phyloP scores from a whole-genome alignment of 2,797 vertebrate species.

The Characodon lateralis region DNA sequence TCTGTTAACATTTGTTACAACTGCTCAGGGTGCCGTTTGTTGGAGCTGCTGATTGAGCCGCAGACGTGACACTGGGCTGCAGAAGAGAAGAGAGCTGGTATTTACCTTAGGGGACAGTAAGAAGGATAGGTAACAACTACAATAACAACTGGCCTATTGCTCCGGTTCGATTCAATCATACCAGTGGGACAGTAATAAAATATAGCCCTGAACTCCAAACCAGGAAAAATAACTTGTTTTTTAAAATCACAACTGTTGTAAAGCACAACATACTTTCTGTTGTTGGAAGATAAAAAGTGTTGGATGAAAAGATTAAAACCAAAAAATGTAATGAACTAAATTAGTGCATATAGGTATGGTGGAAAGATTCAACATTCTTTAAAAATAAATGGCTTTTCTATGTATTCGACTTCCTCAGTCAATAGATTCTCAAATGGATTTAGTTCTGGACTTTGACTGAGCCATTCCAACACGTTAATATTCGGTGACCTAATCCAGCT shows the following conservation, averaged over 20 bases:
- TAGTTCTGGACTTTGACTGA: not conserved
- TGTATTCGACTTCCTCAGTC: not conserved
- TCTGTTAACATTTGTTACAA: constrained; percentile 34
- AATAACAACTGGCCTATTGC: constrained; percentile 25
- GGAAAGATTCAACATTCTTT: not conserved
- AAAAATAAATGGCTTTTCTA: not conserved
- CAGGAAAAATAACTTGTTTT: constrained; percentile 22
- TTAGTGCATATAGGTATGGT: not conserved
- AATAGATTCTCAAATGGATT: too few relatives aligned
- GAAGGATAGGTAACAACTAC: constrained; percentile 13
- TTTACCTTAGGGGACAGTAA: constrained; percentile 25
- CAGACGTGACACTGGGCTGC: constrained; percentile 11
- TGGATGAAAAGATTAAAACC: constrained; percentile 23
- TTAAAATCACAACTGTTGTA: constrained; percentile 4
- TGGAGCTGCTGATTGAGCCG: constrained; percentile 11
- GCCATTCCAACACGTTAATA: not conserved
- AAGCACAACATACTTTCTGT: constrained; percentile 27
- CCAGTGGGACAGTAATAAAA: constrained; percentile 27
- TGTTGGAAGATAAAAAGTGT: constrained; percentile 8
- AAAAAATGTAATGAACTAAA: not conserved
- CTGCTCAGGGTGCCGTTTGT: constrained; percentile 34
- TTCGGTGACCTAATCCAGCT: not conserved
- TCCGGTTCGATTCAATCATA: constrained; percentile 36
- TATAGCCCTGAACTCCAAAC: constrained; percentile 21
- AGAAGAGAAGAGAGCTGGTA: constrained; percentile 23